Conservation (phyloP, 2,797 vertebrate species). For the Acrocephalus scirpaceus region DNA sequence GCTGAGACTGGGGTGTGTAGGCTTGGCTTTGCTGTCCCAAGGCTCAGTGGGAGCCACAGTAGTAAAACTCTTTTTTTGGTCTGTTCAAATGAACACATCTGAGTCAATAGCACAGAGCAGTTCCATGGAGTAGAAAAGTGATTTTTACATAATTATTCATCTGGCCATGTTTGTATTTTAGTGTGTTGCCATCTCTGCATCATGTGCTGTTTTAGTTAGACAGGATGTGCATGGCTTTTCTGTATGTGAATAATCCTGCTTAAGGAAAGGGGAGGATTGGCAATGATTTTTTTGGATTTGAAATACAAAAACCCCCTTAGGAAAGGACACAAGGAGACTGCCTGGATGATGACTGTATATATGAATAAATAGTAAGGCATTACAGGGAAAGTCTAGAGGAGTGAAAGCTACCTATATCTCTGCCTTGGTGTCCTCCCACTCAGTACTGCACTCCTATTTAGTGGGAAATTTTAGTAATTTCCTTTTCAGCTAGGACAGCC, state of each 20-base stretch:
- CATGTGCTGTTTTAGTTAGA: constrained; percentile 28
- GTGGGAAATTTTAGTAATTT: neutral
- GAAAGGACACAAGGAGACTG: neutral
- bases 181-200: neutral
- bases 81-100: neutral
- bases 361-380: neutral
- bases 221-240: neutral
- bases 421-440: neutral
- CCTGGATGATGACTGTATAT: neutral
- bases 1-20: neutral
- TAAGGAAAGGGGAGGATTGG: neutral
- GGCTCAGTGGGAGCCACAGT: neutral
- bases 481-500: neutral
- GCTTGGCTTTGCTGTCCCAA: neutral
- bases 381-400: neutral
- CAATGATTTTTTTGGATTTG: neutral
- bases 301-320: neutral
- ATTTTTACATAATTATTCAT: neutral
- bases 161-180: constrained; percentile 21
- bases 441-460: neutral
- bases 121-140: neutral
- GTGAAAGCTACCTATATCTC: neutral
- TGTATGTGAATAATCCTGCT: neutral
- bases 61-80: neutral
- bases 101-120: constrained; percentile 9